Conservation (phyloP, 64 coral and sea anemone species). For the Pachyseris speciosa region DNA sequence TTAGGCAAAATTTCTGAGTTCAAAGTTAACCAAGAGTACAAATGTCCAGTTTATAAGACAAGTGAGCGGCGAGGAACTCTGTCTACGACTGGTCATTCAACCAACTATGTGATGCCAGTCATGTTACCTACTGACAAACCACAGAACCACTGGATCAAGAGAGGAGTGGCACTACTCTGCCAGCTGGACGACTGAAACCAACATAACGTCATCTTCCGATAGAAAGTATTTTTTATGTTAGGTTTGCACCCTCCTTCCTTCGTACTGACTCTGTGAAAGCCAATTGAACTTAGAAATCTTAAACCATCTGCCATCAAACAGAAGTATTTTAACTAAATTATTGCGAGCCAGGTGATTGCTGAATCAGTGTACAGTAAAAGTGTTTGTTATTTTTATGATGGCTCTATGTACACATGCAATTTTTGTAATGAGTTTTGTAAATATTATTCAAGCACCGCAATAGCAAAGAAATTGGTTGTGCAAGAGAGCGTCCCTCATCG, state of each 20-base stretch:
- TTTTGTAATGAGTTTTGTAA: too few relatives aligned
- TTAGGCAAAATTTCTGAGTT: conserved; percentile 93
- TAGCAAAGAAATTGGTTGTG: too few relatives aligned
- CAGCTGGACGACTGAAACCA: conserved; percentile 82
- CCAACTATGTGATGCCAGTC: conserved; percentile 98
- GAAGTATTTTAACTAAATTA: not conserved
- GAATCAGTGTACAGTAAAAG: not conserved
- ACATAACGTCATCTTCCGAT: not conserved
- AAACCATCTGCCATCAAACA: not conserved
- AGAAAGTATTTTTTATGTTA: not conserved
- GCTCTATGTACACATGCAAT: conserved; percentile 8
- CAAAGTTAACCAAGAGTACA: conserved; percentile 74
- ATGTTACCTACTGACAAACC: conserved; percentile 91
- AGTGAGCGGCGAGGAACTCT: conserved; percentile 96
- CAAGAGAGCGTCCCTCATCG: too few relatives aligned
- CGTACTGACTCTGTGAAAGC: not conserved
- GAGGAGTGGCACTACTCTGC: conserved; percentile 96
- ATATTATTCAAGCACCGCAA: too few relatives aligned
- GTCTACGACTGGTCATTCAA: conserved; percentile 97
- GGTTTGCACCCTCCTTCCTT: not conserved
- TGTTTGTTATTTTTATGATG: not conserved
- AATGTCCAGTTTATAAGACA: conserved; percentile 97
- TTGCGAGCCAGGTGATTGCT: too few relatives aligned
- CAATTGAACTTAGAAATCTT: not conserved
- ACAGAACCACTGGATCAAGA: conserved; percentile 98